phyloP scores from a whole-genome alignment of 2,797 vertebrate species.

The Chelidonichthys spinosus region DNA sequence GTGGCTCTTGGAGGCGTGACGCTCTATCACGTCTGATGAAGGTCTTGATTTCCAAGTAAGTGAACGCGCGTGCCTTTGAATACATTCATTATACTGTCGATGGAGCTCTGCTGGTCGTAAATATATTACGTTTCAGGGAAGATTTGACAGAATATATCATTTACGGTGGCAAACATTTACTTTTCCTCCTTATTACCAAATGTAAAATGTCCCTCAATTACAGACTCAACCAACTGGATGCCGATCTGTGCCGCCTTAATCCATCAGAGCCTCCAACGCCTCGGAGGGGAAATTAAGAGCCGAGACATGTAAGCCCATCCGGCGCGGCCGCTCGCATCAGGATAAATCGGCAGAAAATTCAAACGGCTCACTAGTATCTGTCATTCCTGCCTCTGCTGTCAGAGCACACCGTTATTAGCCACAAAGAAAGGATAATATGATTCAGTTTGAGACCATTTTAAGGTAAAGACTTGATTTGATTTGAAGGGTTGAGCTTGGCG shows the following conservation, averaged over 20 bases:
- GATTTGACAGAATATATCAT: slow-evolving; percentile 38
- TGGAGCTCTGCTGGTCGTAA: background rate
- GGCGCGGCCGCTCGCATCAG: slow-evolving; percentile 28
- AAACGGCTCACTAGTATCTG: slow-evolving; percentile 44
- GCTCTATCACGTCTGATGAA: slow-evolving; percentile 36
- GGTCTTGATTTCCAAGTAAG: slow-evolving; percentile 38
- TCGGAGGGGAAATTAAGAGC: slow-evolving; percentile 50
- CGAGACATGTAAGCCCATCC: slow-evolving; percentile 39
- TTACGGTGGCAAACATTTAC: slow-evolving; percentile 40
- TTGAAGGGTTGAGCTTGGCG: slow-evolving; percentile 30
- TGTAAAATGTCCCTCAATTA: slow-evolving; percentile 50
- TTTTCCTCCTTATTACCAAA: slow-evolving; percentile 39
- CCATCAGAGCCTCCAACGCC: slow-evolving; percentile 36
- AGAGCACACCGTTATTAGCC: slow-evolving; percentile 47
- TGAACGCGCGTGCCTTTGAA: slow-evolving; percentile 23
- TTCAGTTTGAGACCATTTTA: slow-evolving; percentile 19
- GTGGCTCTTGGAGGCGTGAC: background rate
- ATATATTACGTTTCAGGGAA: slow-evolving; percentile 17
- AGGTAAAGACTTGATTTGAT: slow-evolving; percentile 22
- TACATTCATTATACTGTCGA: slow-evolving; percentile 30
- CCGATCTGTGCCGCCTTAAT: slow-evolving; percentile 56
- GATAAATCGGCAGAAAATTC: slow-evolving; percentile 52
- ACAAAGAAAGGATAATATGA: slow-evolving; percentile 36
- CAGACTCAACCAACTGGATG: slow-evolving; percentile 39
- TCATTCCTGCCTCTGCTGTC: slow-evolving; percentile 36